Conservation (phyloP, 1,140 invertebrate genomes). For the Bombus cullumanus region DNA sequence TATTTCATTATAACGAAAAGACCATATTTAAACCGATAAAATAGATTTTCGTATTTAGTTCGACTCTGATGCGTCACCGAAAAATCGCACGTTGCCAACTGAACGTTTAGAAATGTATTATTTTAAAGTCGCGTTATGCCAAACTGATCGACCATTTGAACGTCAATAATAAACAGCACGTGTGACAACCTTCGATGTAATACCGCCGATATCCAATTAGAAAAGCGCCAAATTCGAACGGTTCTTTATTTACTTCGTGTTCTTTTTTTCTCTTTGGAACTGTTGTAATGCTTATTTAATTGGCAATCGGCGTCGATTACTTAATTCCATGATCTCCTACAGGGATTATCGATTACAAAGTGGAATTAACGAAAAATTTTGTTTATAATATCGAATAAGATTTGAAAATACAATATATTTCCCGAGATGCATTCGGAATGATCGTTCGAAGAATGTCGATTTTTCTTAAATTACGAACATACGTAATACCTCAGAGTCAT, state of each 20-base stretch:
- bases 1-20: not conserved
- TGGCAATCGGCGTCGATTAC: conserved; percentile 25
- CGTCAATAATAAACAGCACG: conserved; percentile 12
- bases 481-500: conserved; percentile 53
- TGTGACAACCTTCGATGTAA: conserved; percentile 37
- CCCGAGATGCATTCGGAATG: not conserved
- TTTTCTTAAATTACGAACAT: conserved; percentile 41
- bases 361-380: conserved; percentile 32
- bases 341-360: conserved; percentile 15
- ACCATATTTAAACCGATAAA: not conserved
- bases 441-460: conserved; percentile 34
- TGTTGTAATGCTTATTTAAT: conserved; percentile 5
- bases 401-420: conserved; percentile 21
- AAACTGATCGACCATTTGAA: not conserved
- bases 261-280: not conserved
- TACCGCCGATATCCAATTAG: conserved; percentile 27
- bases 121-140: not conserved
- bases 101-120: not conserved
- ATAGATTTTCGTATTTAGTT: not conserved
- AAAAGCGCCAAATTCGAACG: not conserved
- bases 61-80: not conserved
- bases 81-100: not conserved
- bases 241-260: not conserved
- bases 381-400: conserved; percentile 34
- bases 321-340: not conserved